Percentiles rank a stretch among this genome's conserved stretches.
Conservation (phyloP, 53 echinoderm and acorn worm genomes). For the Paracentrotus lividus region DNA sequence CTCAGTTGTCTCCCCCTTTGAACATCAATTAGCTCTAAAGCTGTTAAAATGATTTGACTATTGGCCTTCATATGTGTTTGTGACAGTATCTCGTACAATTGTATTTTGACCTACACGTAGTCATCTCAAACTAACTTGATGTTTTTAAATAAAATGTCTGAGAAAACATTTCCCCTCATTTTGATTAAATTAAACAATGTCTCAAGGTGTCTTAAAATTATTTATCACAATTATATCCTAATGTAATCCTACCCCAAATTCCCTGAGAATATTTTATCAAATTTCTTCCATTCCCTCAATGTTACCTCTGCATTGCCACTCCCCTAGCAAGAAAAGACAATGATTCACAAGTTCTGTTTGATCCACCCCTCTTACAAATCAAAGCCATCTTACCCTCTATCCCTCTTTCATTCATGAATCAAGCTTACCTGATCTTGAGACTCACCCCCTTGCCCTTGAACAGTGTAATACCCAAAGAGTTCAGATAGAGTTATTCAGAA, state of each 20-base stretch:
- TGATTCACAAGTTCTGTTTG: neutral
- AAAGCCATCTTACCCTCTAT: neutral
- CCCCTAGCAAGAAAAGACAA: neutral
- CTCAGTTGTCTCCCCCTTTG: conserved; percentile 35
- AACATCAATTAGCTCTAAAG: conserved; percentile 8
- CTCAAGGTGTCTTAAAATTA: neutral
- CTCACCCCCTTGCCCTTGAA: conserved; percentile 5
- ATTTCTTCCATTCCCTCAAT: neutral
- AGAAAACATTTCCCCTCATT: neutral
- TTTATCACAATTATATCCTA: neutral
- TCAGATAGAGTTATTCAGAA: conserved; percentile 35
- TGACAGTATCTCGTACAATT: neutral
- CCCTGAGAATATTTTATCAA: too few species aligned
- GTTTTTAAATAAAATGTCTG: neutral
- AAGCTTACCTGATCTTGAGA: too few species aligned
- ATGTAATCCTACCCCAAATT: neutral
- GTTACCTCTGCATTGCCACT: neutral
- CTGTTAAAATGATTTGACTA: neutral
- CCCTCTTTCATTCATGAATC: neutral
- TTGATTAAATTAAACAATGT: too few species aligned
- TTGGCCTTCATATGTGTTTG: neutral
- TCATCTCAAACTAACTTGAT: neutral
- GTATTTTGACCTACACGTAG: neutral
- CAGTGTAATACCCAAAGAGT: neutral
- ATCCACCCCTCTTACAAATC: neutral